Evolutionary conservation across 2,888 invertebrate species (phyloP), one percentile per base, ranked within the genome.

Genomic region (Aphidius colemani): DNA sequence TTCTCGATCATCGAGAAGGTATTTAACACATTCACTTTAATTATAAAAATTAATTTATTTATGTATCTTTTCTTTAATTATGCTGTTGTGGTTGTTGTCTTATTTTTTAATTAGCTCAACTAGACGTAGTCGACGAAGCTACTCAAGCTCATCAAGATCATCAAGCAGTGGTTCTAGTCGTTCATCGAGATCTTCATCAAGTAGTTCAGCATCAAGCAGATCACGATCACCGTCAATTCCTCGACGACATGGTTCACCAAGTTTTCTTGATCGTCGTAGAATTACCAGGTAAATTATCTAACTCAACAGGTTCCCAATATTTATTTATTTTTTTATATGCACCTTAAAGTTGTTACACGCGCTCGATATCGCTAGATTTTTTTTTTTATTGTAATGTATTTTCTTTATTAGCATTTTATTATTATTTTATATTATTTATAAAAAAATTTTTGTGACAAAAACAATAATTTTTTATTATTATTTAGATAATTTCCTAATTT

Each of bases 181-280:
- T 18, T 87, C 87, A 9, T 85, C 86, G 1, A 84, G 86, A 58
- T 86, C 86, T 0, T 84, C 74, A 9, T 80, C 80, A 43, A 79
- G 78, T 66, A 78, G 76, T 57, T 80, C 79, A 50, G 78, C 74
- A 50, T 77, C 78, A 18, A 84, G 80, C 72, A 85, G 89, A 70
- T 90, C 90, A 64, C 86, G 92, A 67, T 93, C 94, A 66, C 92
- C 91, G n/a, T 96, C 96, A 66, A 96, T 96, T 82, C 95, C 96
- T 59, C 86, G 96, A 64, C 88, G 96, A 67, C 91, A 93, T 73
- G 96, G 96, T 51, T 96, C 96, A 64, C 97, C 97, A 18, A 95
- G 95, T 83, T 96, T 96, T 84, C 85, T 96, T 67, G 96, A 96
- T 83, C 87, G 95, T 74, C 88, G 97, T 65, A 88, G 97, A 73